Evolutionary conservation across 2,797 vertebrate genomes (phyloP).

Genomic region (Lagocephalus sceleratus): DNA sequence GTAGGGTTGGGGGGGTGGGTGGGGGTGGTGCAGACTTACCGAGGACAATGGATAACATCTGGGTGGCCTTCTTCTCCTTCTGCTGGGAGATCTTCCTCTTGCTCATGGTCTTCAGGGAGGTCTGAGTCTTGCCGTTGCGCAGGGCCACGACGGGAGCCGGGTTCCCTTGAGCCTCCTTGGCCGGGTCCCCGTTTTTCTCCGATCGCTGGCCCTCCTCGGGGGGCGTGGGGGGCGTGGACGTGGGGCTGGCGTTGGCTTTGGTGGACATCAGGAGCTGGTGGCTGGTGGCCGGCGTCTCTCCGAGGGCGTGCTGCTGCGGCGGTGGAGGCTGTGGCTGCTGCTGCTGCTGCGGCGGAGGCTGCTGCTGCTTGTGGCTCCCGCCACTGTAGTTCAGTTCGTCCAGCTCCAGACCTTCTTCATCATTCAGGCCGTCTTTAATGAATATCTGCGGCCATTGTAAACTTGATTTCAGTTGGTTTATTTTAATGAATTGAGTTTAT

Average conservation of each 20-base stretch:
- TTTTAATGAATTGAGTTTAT: too few relatives aligned
- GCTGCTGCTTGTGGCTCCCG: constrained; percentile 84
- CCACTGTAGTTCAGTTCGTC: constrained; percentile 90
- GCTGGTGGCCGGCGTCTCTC: constrained; percentile 65
- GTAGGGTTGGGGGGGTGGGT: too few relatives aligned
- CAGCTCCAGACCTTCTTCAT: constrained; percentile 87
- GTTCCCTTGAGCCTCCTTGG: constrained; percentile 66
- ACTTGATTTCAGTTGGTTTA: too few relatives aligned
- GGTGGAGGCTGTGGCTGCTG: constrained; percentile 55
- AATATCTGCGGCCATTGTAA: constrained; percentile 72
- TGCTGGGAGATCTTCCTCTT: constrained; percentile 97
- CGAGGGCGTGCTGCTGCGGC: constrained; percentile 49
- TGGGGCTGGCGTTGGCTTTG: constrained; percentile 63
- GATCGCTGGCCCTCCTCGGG: constrained; percentile 72
- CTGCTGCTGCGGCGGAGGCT: constrained; percentile 57
- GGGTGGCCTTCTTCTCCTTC: constrained; percentile 98
- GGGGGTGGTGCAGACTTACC: constrained; percentile 81
- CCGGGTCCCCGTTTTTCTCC: constrained; percentile 85
- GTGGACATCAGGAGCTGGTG: constrained; percentile 63
- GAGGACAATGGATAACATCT: constrained; percentile 97
- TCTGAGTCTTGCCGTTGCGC: constrained; percentile 92
- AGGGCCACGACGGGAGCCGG: constrained; percentile 78
- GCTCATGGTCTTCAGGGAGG: constrained; percentile 87
- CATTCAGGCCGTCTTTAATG: constrained; percentile 85
- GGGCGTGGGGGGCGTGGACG: constrained; percentile 75